phyloP scores from a whole-genome alignment of 2,888 invertebrate genomes.

The Temnothorax ravouxi region DNA sequence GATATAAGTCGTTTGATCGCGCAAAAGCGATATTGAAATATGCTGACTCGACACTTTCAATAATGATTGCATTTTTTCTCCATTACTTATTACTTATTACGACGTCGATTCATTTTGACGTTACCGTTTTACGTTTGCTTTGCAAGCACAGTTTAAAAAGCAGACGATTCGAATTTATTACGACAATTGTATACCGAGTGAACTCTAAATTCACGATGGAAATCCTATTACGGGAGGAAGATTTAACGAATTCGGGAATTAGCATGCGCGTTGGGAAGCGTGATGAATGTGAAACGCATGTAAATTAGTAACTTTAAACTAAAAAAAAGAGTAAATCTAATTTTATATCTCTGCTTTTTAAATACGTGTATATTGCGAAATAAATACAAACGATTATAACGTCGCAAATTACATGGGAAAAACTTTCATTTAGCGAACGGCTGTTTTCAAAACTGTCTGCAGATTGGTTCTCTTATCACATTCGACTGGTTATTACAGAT shows the following conservation, averaged over 20 bases:
- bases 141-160: neutral
- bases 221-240: neutral
- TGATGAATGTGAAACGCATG: neutral
- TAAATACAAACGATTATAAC: neutral
- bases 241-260: conserved; percentile 22
- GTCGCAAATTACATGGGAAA: neutral
- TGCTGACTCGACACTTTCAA: conserved; percentile 18
- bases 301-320: conserved; percentile 10
- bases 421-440: neutral
- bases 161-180: neutral
- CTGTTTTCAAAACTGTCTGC: neutral
- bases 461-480: neutral
- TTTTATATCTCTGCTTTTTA: conserved; percentile 10
- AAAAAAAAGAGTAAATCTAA: conserved; percentile 10
- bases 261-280: neutral
- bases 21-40: conserved; percentile 32
- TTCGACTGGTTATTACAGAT: neutral
- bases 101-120: neutral
- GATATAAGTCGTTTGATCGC: neutral
- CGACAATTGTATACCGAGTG: neutral
- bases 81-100: neutral
- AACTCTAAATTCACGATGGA: neutral
- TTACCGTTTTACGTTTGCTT: neutral
- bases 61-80: conserved; percentile 4
- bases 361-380: neutral